phyloP scores from a whole-genome alignment of 2,888 invertebrate genomes.

The Drosophila setosimentum region DNA sequence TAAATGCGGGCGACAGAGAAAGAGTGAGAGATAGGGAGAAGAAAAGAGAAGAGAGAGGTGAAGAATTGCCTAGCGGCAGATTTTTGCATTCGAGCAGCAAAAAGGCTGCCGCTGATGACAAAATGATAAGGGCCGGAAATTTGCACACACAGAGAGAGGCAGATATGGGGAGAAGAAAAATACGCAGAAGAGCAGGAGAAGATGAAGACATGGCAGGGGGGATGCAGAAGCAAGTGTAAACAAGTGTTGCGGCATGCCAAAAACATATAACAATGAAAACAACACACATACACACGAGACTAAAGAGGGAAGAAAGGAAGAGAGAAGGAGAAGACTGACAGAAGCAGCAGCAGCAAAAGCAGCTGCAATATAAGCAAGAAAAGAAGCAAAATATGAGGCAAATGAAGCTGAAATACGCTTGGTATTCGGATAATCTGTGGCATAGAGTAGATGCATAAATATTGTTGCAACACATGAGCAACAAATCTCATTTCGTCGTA shows the following conservation, averaged over 20 bases:
- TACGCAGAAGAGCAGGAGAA: neutral
- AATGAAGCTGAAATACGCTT: conserved; percentile 39
- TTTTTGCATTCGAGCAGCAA: conserved; percentile 53
- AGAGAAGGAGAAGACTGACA: neutral
- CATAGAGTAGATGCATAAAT: conserved; percentile 52
- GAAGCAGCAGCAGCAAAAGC: neutral
- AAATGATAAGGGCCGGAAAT: conserved; percentile 58
- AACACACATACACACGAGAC: conserved; percentile 19
- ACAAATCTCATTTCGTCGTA: conserved; percentile 4
- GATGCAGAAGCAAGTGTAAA: neutral
- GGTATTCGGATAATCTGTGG: conserved; percentile 28
- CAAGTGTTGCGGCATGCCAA: conserved; percentile 32
- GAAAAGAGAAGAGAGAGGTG: neutral
- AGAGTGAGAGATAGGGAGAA: neutral
- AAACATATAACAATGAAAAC: conserved; percentile 45
- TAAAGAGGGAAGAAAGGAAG: neutral
- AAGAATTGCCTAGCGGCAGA: conserved; percentile 52
- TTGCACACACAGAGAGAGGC: conserved; percentile 21
- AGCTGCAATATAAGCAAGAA: neutral
- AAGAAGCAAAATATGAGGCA: conserved; percentile 3
- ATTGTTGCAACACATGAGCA: conserved; percentile 57
- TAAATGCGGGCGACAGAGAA: conserved; percentile 38
- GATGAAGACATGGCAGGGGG: neutral
- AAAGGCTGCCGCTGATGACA: conserved; percentile 58
- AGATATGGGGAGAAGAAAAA: conserved; percentile 4